Conservation (phyloP, 2,113 vertebrate species). For the Xenopus borealis region DNA sequence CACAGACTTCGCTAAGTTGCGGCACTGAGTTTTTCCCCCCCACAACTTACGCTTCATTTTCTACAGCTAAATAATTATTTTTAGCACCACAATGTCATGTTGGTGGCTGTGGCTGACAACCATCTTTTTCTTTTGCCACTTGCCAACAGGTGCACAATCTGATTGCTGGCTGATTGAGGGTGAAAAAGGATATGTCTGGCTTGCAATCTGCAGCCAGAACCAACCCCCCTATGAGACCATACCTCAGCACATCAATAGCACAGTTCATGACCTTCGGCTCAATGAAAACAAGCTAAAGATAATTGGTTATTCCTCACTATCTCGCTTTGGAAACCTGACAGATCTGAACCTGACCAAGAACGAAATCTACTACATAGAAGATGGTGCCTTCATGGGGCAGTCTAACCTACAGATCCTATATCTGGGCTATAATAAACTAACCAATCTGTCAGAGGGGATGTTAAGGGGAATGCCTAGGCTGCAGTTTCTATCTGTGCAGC, state of each 20-base stretch:
- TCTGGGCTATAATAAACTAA: constrained; percentile 93
- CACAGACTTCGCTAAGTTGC: constrained; percentile 37
- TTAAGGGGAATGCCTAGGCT: constrained; percentile 87
- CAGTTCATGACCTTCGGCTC: constrained; percentile 90
- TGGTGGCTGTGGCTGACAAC: constrained; percentile 63
- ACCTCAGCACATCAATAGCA: constrained; percentile 98
- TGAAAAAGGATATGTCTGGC: constrained; percentile 96
- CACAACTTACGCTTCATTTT: constrained; percentile 19
- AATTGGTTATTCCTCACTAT: constrained; percentile 89
- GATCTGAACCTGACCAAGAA: constrained; percentile 98
- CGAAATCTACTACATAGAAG: constrained; percentile 95
- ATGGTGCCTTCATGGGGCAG: constrained; percentile 92
- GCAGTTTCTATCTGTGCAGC: constrained; percentile 94
- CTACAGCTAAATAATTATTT: background rate
- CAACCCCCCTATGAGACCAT: constrained; percentile 97
- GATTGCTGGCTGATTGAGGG: constrained; percentile 99
- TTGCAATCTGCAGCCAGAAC: constrained; percentile 99
- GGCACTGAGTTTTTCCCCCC: constrained; percentile 46
- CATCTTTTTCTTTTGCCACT: constrained; percentile 66
- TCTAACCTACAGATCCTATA: constrained; percentile 93
- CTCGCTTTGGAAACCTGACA: constrained; percentile 93
- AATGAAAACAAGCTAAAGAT: constrained; percentile 97
- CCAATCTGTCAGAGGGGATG: constrained; percentile 94
- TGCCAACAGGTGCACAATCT: constrained; percentile 66
- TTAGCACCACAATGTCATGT: constrained; percentile 60